Conservation (phyloP, 1,140 invertebrate genomes). For the Drosophila nigromelanica region DNA sequence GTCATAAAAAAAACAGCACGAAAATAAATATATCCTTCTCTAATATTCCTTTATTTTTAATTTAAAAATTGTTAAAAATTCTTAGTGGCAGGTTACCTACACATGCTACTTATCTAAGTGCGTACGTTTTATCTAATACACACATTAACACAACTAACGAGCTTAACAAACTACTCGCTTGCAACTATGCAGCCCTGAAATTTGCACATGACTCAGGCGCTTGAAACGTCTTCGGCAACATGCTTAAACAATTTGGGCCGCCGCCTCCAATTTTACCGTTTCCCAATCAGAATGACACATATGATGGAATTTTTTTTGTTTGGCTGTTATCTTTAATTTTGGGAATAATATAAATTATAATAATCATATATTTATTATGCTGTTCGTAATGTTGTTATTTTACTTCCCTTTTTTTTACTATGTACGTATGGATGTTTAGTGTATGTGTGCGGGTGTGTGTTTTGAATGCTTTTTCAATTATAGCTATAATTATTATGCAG, state of each 20-base stretch:
- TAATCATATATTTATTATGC: conserved; percentile 79
- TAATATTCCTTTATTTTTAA: too few relatives aligned
- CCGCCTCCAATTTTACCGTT: neutral
- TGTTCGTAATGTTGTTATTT: conserved; percentile 77
- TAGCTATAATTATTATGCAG: conserved; percentile 70
- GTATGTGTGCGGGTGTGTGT: conserved; percentile 29
- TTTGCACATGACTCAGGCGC: conserved; percentile 67
- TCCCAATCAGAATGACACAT: conserved; percentile 37
- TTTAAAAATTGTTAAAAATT: too few relatives aligned
- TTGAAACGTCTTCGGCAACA: conserved; percentile 6
- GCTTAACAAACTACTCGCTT: neutral
- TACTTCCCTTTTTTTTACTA: conserved; percentile 74
- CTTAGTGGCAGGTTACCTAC: too few relatives aligned
- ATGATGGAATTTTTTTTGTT: conserved; percentile 55
- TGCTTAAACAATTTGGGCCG: conserved; percentile 28
- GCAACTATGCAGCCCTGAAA: conserved; percentile 31
- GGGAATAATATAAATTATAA: conserved; percentile 83
- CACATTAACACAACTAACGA: too few relatives aligned
- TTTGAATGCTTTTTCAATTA: conserved; percentile 67
- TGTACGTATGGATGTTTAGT: conserved; percentile 65
- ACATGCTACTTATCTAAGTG: too few relatives aligned
- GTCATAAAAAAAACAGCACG: too few relatives aligned
- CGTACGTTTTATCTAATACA: too few relatives aligned
- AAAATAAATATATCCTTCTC: too few relatives aligned
- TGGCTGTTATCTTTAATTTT: conserved; percentile 82